Percentiles rank a stretch among this genome's conserved stretches.
phyloP scores from a whole-genome alignment of 1,140 invertebrate species.

The Drosophila neocordata region DNA sequence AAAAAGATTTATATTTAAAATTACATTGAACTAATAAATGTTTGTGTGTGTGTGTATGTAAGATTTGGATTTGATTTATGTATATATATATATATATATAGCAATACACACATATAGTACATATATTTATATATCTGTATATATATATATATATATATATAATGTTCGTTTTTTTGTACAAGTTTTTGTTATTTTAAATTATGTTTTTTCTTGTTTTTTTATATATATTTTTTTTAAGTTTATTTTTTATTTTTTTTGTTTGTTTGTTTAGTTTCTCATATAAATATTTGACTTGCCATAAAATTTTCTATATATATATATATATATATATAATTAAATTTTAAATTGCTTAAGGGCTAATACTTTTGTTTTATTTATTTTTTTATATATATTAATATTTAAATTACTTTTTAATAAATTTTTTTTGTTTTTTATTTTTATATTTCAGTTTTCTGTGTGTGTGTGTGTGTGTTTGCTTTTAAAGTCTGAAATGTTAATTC shows the following conservation, averaged over 20 bases:
- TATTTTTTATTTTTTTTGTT: too few species aligned
- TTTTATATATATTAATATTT: not conserved
- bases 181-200: slow-evolving; percentile 32
- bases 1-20: slow-evolving; percentile 41
- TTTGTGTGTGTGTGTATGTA: slow-evolving; percentile 4
- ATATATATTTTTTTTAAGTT: slow-evolving; percentile 45
- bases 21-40: slow-evolving; percentile 17
- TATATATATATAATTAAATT: slow-evolving; percentile 31
- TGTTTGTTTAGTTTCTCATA: slow-evolving; percentile 61
- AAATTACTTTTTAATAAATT: slow-evolving; percentile 1
- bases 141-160: slow-evolving; percentile 37
- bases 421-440: slow-evolving; percentile 19
- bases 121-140: slow-evolving; percentile 37
- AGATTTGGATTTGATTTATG: slow-evolving; percentile 10
- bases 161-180: slow-evolving; percentile 46
- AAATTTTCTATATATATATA: slow-evolving; percentile 61
- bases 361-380: slow-evolving; percentile 21
- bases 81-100: slow-evolving; percentile 26
- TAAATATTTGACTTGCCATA: slow-evolving; percentile 58
- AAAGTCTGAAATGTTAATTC: slow-evolving; percentile 78
- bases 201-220: slow-evolving; percentile 25
- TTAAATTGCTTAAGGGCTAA: slow-evolving; percentile 23
- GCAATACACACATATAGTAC: slow-evolving; percentile 36
- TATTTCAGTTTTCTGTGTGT: slow-evolving; percentile 26
- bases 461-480: slow-evolving; percentile 53